Conservation (phyloP, 2,888 invertebrate species). For the Barypeithes pellucidus region DNA sequence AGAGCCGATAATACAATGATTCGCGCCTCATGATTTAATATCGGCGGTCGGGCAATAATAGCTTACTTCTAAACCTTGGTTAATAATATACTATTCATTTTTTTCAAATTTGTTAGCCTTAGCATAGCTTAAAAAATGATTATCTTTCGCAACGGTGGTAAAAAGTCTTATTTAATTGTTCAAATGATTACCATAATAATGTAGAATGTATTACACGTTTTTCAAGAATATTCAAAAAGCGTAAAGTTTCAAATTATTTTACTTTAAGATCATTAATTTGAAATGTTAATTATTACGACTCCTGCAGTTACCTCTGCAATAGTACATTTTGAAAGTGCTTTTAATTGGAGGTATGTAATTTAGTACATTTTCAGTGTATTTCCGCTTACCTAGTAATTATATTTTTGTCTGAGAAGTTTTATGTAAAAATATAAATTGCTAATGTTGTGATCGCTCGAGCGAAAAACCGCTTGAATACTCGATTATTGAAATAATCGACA, state of each 20-base stretch:
- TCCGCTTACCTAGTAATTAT: conserved; percentile 1
- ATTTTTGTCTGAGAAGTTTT: too few relatives aligned
- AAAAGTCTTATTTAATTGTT: background rate
- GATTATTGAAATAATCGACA: too few relatives aligned
- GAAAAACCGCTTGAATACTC: too few relatives aligned
- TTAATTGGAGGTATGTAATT: conserved; percentile 70
- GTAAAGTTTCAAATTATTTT: conserved; percentile 30
- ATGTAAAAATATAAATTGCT: too few relatives aligned
- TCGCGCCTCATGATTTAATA: too few relatives aligned
- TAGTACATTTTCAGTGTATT: conserved; percentile 65
- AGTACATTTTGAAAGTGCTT: conserved; percentile 71
- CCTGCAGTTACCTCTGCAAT: conserved; percentile 59
- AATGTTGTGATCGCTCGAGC: too few relatives aligned
- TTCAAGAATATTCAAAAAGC: conserved; percentile 24
- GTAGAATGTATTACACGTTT: conserved; percentile 5
- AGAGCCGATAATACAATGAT: too few relatives aligned
- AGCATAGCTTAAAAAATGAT: background rate
- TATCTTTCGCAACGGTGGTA: too few relatives aligned
- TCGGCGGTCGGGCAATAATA: too few relatives aligned
- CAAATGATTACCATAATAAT: background rate
- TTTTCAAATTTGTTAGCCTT: background rate
- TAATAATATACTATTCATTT: background rate
- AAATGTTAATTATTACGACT: conserved; percentile 69
- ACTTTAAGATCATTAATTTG: conserved; percentile 65
- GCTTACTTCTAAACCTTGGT: too few relatives aligned